phyloP scores from a whole-genome alignment of 2,888 invertebrate species.

The Corythucha ciliata region DNA sequence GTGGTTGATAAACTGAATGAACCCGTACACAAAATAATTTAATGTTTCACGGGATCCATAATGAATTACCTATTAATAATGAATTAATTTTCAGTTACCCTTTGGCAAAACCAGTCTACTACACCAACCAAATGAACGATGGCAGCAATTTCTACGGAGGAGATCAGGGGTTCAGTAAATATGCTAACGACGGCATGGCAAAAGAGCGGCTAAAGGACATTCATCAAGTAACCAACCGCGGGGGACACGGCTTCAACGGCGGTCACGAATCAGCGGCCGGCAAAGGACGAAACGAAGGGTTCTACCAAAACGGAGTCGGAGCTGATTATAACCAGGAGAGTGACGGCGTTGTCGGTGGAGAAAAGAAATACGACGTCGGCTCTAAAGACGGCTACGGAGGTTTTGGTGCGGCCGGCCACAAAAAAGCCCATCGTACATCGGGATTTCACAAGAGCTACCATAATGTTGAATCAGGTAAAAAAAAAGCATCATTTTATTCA shows the following conservation, averaged over 20 bases:
- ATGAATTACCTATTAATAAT: too few species aligned
- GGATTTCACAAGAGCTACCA: conserved; percentile 27
- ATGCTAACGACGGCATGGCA: conserved; percentile 12
- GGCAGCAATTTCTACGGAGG: conserved; percentile 7
- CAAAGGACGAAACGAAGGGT: conserved; percentile 14
- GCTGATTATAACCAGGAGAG: conserved; percentile 11
- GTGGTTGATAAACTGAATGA: background rate
- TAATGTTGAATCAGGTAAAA: conserved; percentile 24
- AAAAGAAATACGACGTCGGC: conserved; percentile 8
- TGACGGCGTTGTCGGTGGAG: conserved; percentile 1
- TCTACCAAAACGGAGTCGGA: conserved; percentile 11
- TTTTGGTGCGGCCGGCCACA: conserved; percentile 21
- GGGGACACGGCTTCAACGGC: conserved; percentile 11
- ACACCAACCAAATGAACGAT: conserved; percentile 13
- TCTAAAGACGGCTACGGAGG: conserved; percentile 19
- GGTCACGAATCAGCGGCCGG: conserved; percentile 7
- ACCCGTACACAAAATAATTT: background rate
- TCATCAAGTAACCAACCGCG: conserved; percentile 12
- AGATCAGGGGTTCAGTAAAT: conserved; percentile 13
- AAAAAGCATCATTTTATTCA: background rate
- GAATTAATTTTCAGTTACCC: conserved; percentile 14
- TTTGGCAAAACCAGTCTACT: conserved; percentile 12
- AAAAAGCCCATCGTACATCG: conserved; percentile 22
- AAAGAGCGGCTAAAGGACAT: conserved; percentile 4
- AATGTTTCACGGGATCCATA: too few species aligned